A percentile compares a stretch with the other conserved stretches of the same genome.
phyloP scores from a whole-genome alignment of 1,140 invertebrate species.

The Anastrepha obliqua region DNA sequence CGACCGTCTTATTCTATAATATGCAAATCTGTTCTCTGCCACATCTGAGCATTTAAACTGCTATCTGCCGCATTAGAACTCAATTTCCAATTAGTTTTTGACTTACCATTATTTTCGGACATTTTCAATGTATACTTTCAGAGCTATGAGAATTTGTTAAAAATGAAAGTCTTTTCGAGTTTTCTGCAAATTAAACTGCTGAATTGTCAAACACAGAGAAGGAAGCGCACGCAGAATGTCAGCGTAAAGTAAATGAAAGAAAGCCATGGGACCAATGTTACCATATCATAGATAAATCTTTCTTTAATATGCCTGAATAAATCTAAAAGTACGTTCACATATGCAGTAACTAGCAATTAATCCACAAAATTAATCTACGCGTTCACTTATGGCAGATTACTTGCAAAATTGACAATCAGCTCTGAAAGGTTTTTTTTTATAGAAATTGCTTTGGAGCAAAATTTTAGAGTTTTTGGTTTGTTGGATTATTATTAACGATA shows the following conservation, averaged over 20 bases:
- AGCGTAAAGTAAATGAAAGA: conserved; percentile 8
- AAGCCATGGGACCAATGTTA: too few relatives aligned
- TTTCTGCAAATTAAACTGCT: conserved; percentile 50
- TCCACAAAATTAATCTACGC: too few relatives aligned
- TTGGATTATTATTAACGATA: too few relatives aligned
- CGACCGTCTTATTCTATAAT: neutral
- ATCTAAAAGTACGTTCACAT: too few relatives aligned
- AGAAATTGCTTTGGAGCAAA: too few relatives aligned
- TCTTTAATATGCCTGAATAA: too few relatives aligned
- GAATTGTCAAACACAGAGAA: conserved; percentile 52
- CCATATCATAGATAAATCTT: neutral
- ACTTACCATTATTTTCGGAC: conserved; percentile 72
- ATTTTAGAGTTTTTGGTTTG: too few relatives aligned
- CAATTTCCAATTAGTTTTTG: neutral
- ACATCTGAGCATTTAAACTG: neutral
- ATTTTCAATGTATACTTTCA: conserved; percentile 60
- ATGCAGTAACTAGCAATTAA: too few relatives aligned
- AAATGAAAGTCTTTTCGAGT: conserved; percentile 45
- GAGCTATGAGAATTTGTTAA: conserved; percentile 32
- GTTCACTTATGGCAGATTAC: too few relatives aligned
- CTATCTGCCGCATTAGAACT: neutral
- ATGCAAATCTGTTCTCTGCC: neutral
- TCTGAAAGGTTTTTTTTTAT: too few relatives aligned
- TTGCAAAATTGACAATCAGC: too few relatives aligned
- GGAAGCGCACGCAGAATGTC: conserved; percentile 57